Conservation (phyloP, 2,113 vertebrate genomes). For the Nestor notabilis region DNA sequence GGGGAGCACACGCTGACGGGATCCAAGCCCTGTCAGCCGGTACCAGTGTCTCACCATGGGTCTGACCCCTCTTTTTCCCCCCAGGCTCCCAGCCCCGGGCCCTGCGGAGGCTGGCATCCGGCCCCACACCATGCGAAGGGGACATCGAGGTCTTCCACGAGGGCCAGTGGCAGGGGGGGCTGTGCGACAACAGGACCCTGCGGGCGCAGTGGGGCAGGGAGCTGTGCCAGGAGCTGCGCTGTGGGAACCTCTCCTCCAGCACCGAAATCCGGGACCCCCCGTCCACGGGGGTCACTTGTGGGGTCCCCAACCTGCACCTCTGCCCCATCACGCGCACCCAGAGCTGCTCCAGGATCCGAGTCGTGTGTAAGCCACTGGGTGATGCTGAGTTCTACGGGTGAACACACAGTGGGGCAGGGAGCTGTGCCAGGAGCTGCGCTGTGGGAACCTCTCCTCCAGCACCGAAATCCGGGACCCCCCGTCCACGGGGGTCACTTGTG, state of each 20-base stretch:
- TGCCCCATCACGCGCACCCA: rapidly evolving
- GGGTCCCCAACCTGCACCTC: neutral
- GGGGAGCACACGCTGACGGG: neutral
- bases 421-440: slow-evolving; percentile 65
- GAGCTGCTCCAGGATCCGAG: slow-evolving; percentile 36
- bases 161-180: neutral
- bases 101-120: slow-evolving; percentile 33
- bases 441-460: neutral
- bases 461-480: rapidly evolving
- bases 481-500: neutral
- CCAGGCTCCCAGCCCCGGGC: slow-evolving; percentile 62
- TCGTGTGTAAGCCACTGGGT: slow-evolving; percentile 55
- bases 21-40: neutral
- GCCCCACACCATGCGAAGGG: slow-evolving; percentile 32
- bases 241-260: neutral
- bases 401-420: neutral
- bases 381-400: neutral
- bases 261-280: rapidly evolving
- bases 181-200: neutral
- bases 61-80: neutral
- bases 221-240: slow-evolving; percentile 65
- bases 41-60: rapidly evolving
- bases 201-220: neutral
- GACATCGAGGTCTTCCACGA: slow-evolving; percentile 36
- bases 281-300: neutral